These are phyloP conservation scores for Todiramphus chloris DNA, from an alignment of 2,113 vertebrate species.

Conservation along the genomic window DNA sequence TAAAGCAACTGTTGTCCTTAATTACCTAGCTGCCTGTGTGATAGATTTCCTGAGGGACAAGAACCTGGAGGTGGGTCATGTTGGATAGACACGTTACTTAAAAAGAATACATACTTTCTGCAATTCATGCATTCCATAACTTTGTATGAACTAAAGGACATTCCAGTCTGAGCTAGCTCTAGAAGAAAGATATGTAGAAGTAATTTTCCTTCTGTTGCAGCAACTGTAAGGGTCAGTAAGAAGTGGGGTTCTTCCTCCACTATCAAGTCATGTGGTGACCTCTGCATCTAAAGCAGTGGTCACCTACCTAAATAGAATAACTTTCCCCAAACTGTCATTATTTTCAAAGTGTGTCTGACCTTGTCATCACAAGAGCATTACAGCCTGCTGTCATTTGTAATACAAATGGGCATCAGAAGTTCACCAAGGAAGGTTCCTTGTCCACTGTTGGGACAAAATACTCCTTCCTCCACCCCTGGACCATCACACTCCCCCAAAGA, in stretches of 20 bases:
- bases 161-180: neutral
- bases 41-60: neutral
- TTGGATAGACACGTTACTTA: neutral
- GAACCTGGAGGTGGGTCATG: neutral
- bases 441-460: neutral
- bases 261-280: neutral
- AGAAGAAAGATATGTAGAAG: neutral
- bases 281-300: neutral
- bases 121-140: neutral
- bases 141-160: neutral
- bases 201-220: neutral
- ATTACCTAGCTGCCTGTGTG: neutral
- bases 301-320: neutral
- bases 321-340: neutral
- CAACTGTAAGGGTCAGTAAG: neutral
- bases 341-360: neutral
- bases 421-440: neutral
- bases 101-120: neutral
- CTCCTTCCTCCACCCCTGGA: fast-evolving
- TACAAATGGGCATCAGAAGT: neutral
- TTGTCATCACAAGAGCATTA: neutral
- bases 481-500: neutral
- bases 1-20: neutral
- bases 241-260: neutral
- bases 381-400: neutral